Percentiles rank a stretch among this genome's conserved stretches.
phyloP scores from a whole-genome alignment of 2,797 vertebrate species.

The Acanthopagrus latus region DNA sequence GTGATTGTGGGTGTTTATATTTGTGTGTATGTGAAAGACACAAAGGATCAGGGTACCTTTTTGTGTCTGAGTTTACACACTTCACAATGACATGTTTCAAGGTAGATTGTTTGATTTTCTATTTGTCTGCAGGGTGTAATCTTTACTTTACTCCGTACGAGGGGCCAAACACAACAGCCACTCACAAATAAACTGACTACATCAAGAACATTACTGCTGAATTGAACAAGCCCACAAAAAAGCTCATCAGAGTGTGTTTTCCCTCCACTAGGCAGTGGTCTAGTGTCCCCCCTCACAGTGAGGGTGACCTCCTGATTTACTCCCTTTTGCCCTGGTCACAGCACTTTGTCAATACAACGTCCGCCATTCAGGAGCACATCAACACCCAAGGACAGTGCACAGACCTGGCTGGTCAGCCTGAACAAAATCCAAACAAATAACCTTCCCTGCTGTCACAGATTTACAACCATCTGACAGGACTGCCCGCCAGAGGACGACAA shows the following conservation, averaged over 20 bases:
- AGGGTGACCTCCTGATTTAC: conserved; percentile 81
- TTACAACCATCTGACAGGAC: conserved; percentile 68
- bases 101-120: conserved; percentile 35
- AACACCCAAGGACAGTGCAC: conserved; percentile 67
- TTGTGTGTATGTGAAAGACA: conserved; percentile 22
- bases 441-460: conserved; percentile 71
- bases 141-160: conserved; percentile 40
- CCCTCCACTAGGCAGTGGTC: not conserved
- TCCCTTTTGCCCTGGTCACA: conserved; percentile 69
- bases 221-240: conserved; percentile 31
- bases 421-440: conserved; percentile 78
- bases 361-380: conserved; percentile 67
- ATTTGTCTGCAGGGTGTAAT: conserved; percentile 39
- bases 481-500: conserved; percentile 61
- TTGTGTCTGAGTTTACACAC: conserved; percentile 15
- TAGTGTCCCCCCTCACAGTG: conserved; percentile 45
- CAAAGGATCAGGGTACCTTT: conserved; percentile 16
- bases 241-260: conserved; percentile 2
- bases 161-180: conserved; percentile 19
- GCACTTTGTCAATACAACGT: conserved; percentile 74
- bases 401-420: conserved; percentile 61
- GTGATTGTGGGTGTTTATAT: not conserved
- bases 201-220: conserved; percentile 26
- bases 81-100: conserved; percentile 23
- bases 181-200: conserved; percentile 22